Conservation (phyloP, 2,797 vertebrate genomes). For the Megaceryle alcyon region DNA sequence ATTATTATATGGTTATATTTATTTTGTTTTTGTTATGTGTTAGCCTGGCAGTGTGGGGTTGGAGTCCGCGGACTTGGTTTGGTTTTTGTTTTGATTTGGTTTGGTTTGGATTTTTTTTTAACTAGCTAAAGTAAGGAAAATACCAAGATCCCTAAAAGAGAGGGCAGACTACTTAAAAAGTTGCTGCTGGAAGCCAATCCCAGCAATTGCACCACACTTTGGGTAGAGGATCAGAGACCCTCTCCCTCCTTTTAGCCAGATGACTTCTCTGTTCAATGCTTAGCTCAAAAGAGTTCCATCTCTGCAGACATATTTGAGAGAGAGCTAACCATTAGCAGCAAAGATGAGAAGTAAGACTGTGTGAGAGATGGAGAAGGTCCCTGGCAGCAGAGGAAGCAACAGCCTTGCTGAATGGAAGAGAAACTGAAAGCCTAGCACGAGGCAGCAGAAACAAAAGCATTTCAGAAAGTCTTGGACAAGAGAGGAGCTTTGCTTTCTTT, state of each 20-base stretch:
- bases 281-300: background rate
- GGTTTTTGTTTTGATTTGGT: conserved; percentile 58
- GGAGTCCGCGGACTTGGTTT: too few relatives aligned
- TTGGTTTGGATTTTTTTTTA: background rate
- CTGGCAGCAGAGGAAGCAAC: background rate
- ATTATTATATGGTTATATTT: too few relatives aligned
- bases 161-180: background rate
- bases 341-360: background rate
- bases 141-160: background rate
- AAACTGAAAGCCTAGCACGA: background rate
- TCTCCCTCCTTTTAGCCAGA: background rate
- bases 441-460: background rate
- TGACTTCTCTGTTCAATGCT: background rate
- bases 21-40: too few relatives aligned
- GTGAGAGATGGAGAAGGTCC: background rate
- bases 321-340: background rate
- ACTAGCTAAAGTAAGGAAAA: conserved; percentile 29
- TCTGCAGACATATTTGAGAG: background rate
- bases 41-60: too few relatives aligned
- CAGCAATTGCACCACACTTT: background rate
- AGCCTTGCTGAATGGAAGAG: background rate
- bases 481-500: background rate
- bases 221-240: background rate
- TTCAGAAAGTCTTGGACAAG: background rate
- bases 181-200: background rate